Evolutionary conservation across 1,140 invertebrate species (phyloP).

Genomic region (Heterodera schachtii): DNA sequence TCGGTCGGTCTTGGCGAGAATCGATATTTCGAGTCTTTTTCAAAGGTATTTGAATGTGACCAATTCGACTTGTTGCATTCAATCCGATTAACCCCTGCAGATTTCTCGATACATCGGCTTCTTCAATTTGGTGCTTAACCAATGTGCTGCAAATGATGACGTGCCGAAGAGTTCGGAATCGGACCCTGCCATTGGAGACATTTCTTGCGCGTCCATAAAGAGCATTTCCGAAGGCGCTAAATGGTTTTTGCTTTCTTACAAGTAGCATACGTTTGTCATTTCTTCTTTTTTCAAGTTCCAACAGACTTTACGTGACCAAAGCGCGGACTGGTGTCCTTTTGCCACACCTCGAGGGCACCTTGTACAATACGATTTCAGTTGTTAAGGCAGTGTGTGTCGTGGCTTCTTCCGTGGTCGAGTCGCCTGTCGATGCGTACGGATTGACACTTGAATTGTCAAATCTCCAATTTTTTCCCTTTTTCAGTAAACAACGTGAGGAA

Average conservation of each 20-base stretch:
- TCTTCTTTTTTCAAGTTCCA: background rate
- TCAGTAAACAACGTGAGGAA: background rate
- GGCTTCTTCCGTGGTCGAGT: conserved; percentile 35
- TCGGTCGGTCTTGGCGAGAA: conserved; percentile 13
- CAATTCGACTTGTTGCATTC: background rate
- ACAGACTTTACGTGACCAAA: conserved; percentile 23
- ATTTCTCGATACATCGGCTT: conserved; percentile 26
- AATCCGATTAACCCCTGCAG: background rate
- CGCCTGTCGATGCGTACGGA: conserved; percentile 22
- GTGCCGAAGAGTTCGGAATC: background rate
- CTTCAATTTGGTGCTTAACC: conserved; percentile 12
- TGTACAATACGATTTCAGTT: conserved; percentile 25
- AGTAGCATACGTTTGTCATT: background rate
- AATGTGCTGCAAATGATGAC: background rate
- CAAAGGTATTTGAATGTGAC: conserved; percentile 22
- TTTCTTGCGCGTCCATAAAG: background rate
- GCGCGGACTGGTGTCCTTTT: conserved; percentile 27
- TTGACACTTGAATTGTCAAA: background rate
- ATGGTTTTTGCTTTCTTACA: background rate
- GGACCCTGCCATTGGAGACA: background rate
- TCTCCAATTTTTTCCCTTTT: conserved; percentile 5
- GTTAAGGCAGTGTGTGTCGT: conserved; percentile 20
- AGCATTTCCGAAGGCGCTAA: background rate
- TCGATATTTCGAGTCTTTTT: conserved; percentile 18
- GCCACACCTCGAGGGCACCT: conserved; percentile 30